phyloP scores from a whole-genome alignment of 53 echinoderm and acorn worm genomes.

The Glandiceps talaboti region DNA sequence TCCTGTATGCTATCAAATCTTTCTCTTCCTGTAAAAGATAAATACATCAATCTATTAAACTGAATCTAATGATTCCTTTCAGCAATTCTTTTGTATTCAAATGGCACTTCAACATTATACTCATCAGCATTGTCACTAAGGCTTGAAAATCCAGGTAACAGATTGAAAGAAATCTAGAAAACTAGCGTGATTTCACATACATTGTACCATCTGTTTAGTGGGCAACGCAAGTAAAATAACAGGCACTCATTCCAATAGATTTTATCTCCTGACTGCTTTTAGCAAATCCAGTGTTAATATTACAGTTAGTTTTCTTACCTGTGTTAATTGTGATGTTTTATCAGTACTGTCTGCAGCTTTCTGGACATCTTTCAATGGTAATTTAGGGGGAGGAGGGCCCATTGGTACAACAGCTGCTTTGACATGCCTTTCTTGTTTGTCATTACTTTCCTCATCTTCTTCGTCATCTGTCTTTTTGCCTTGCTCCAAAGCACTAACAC shows the following conservation, averaged over 20 bases:
- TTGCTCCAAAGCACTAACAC: too few relatives aligned
- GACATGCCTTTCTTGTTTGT: background rate
- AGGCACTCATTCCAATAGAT: too few relatives aligned
- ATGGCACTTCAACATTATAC: background rate
- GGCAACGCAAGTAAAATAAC: too few relatives aligned
- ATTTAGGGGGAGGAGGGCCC: slow-evolving; percentile 42
- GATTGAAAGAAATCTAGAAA: too few relatives aligned
- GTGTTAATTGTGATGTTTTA: background rate
- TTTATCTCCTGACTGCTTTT: too few relatives aligned
- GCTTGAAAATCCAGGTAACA: too few relatives aligned
- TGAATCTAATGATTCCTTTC: background rate
- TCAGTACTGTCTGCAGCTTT: too few relatives aligned
- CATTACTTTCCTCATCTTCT: background rate
- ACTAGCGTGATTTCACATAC: too few relatives aligned
- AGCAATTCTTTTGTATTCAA: background rate
- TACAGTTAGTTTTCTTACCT: too few relatives aligned
- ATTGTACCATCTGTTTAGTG: too few relatives aligned
- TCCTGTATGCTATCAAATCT: slow-evolving; percentile 57
- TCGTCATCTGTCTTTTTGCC: background rate
- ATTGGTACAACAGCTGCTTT: slow-evolving; percentile 32
- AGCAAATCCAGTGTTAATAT: too few relatives aligned
- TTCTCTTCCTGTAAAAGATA: slow-evolving; percentile 29
- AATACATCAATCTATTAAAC: background rate
- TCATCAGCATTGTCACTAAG: background rate
- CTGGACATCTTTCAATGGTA: background rate